Base-by-base conservation (phyloP, 2,888 invertebrate species). In the Lydus trimaculatus region DNA sequence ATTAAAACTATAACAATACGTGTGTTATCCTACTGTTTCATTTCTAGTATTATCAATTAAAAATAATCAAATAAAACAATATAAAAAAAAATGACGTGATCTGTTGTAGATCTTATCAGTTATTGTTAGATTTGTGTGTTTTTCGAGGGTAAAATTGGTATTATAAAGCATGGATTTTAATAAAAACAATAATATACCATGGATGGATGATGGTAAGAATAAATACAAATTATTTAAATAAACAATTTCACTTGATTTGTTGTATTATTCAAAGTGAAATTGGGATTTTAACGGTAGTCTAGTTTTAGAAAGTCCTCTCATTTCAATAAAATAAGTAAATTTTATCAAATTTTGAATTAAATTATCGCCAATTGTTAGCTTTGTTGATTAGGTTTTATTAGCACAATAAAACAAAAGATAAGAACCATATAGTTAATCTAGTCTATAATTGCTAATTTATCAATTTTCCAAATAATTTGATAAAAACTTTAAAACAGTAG, bases 181-280 rank as follows among this genome's bases (percentile, higher is more conserved):
- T 28, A 66, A 70, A 56, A 71, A 74, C 62, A 73, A 69, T 65
- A 59, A 66, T 28, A 64, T 74, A 39, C 60, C 70, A 58, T 74
- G 74, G 74, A 67, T 72, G 62, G 71, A 70, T 31, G 75, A 74
- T 75, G 67, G 61, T 61, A 61, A 31, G 20, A 20, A 33, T 23
- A 33, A 36, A 13, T 31, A 33, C 9, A 33, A 23, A 20, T 1
- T 28, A 61, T 61, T 61, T 1, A 33, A 36, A 13, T 13, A 7
- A n/a, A 36, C 20, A 61, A 39, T 31, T 61, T 31, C 15, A 33
- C n/a, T 61, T 8, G 33, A 2, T 17, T 61, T n/a, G 4, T 56
- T 13, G 11, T 13, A 15, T 56, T 11, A 13, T 56, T 11, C 25
- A 15, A 13, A 56, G 56, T 56, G 56, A 56, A 56, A 56, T 56